Evolutionary conservation across 2,797 vertebrate genomes (phyloP).

Genomic region (Acrocephalus scirpaceus): DNA sequence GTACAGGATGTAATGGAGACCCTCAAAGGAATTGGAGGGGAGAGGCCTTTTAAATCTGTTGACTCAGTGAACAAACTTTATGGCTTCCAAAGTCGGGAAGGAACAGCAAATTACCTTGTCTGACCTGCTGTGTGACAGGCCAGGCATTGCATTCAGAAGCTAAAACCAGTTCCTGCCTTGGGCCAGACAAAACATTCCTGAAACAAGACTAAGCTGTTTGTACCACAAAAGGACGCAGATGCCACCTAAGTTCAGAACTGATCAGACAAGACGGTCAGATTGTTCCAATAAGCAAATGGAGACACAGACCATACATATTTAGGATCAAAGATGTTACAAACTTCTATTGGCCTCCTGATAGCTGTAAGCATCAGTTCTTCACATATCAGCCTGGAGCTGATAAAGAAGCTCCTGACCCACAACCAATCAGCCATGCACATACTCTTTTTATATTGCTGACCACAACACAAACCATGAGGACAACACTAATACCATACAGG

Average conservation of each 20-base stretch:
- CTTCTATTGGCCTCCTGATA: neutral
- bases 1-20: neutral
- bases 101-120: neutral
- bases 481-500: neutral
- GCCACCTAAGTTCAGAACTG: neutral
- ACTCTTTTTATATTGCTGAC: neutral
- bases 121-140: neutral
- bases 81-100: neutral
- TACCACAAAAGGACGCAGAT: neutral
- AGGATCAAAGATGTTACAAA: neutral
- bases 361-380: neutral
- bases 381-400: neutral
- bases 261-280: neutral
- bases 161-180: neutral
- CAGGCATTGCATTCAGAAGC: neutral
- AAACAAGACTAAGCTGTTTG: neutral
- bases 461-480: neutral
- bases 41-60: neutral
- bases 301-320: rapidly evolving
- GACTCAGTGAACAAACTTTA: neutral
- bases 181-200: neutral
- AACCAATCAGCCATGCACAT: neutral
- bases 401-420: neutral
- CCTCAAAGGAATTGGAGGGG: neutral
- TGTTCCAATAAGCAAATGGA: neutral